Evolutionary conservation across 2,888 invertebrate species (phyloP), one percentile per base, ranked within the genome.

Genomic region (Smittia aterrima): DNA sequence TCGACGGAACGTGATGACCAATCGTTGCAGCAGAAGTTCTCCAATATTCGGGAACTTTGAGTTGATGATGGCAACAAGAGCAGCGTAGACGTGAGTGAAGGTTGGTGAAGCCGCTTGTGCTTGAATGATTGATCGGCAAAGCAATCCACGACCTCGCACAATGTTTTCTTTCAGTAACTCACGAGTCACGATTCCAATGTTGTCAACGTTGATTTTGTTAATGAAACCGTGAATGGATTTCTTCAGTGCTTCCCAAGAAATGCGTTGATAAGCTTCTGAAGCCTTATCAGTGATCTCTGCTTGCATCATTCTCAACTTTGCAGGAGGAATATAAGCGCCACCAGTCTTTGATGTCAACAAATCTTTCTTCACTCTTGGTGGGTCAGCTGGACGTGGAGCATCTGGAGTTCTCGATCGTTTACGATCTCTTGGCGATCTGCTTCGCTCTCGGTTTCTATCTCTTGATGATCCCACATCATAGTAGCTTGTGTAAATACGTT

Each of bases 161-260:
- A 99, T 92, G 81, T 99, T 99, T 82, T 98, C 98, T 79, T 92
- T 92, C 11, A 99, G 85, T 25, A 99, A 82, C 81, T 98, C 94
- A 74, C 92, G 87, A 0, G 97, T 94, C 75, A 99, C 96, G 71
- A 93, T 89, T 0, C 90, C 91, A 76, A 99, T 93, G 81, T 99
- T 99, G 13, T 95, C 91, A 0, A 93, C 93, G 81, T 98, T 99
- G 0, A 98, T 92, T 85, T 98, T 99, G 84, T 99, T 99, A 75
- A 99, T 96, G 77, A 93, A 91, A 78, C 99, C 99, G 80, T 98
- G 97, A 77, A 99, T 93, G 7, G 96, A 97, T 82, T 99, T 99
- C 81, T 99, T 99, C 22, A 99, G 84, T 0, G 97, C 96, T 84
- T 99, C 98, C 99, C 99, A 99, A 0, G 98, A 93, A 67, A 99